These are phyloP conservation scores for human (Homo sapiens) DNA, from an alignment of 2,113 vertebrate genomes.

Conservation along the genomic window DNA sequence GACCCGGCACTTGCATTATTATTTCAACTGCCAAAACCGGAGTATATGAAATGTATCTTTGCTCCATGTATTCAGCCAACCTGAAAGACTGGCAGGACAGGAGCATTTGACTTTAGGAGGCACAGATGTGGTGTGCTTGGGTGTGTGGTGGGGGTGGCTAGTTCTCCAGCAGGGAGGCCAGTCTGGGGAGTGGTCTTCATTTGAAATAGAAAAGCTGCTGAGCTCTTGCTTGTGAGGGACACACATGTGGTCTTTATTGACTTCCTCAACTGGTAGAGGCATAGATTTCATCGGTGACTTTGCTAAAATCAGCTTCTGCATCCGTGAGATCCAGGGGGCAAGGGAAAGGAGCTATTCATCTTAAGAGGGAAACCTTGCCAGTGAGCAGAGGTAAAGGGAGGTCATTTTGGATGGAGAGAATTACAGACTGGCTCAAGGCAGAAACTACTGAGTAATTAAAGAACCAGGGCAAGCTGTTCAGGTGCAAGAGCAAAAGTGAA, in stretches of 20 bases:
- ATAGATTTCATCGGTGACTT: neutral
- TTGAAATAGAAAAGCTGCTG: slow-evolving; percentile 25
- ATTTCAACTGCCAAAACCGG: slow-evolving; percentile 57
- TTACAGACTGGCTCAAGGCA: neutral
- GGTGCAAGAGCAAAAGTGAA: neutral
- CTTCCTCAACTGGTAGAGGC: neutral
- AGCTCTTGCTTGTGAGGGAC: neutral
- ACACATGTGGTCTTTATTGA: neutral
- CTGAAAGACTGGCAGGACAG: slow-evolving; percentile 47
- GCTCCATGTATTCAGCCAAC: slow-evolving; percentile 64
- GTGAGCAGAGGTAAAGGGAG: neutral
- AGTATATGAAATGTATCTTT: slow-evolving; percentile 64
- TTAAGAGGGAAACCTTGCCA: neutral
- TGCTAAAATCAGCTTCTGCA: neutral
- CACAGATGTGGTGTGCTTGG: slow-evolving; percentile 7
- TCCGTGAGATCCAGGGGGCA: neutral
- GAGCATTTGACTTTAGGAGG: neutral
- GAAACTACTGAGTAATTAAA: neutral
- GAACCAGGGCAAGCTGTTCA: neutral
- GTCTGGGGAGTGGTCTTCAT: neutral
- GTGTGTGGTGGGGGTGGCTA: neutral
- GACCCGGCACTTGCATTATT: slow-evolving; percentile 46
- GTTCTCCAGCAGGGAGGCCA: neutral
- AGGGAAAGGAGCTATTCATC: neutral
- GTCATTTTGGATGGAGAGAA: neutral